A percentile compares a stretch with the other conserved stretches of the same genome.
phyloP scores from a whole-genome alignment of 2,888 invertebrate genomes.

The Thyatira batis region DNA sequence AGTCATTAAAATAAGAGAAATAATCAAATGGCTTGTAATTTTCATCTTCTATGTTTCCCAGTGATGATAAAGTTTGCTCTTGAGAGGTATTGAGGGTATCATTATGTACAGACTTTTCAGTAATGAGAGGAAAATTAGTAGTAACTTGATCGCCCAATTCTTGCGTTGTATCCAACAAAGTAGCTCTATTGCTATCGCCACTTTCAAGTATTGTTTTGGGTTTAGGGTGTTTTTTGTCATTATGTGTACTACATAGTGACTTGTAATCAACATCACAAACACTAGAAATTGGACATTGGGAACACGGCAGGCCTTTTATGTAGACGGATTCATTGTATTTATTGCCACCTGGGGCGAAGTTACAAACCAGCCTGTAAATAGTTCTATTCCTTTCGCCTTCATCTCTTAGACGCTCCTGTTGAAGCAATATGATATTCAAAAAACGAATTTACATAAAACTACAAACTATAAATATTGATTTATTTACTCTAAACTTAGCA shows the following conservation, averaged over 20 bases:
- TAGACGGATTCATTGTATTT: slow-evolving; percentile 51
- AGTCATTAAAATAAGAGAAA: slow-evolving; percentile 54
- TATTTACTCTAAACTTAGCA: slow-evolving; percentile 63
- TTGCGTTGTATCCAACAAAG: neutral
- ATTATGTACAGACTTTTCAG: neutral
- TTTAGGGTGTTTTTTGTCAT: neutral
- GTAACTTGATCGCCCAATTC: neutral
- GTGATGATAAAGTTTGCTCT: neutral
- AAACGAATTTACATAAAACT: neutral
- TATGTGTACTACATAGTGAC: slow-evolving; percentile 56
- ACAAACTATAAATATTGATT: no score
- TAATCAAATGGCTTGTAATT: slow-evolving; percentile 53
- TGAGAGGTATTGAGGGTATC: neutral
- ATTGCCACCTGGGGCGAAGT: slow-evolving; percentile 69
- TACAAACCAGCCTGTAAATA: slow-evolving; percentile 68
- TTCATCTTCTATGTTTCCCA: slow-evolving; percentile 18
- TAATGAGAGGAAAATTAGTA: neutral
- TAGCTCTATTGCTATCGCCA: neutral
- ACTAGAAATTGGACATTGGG: slow-evolving; percentile 46
- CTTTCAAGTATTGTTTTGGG: slow-evolving; percentile 2
- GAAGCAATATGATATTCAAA: slow-evolving; percentile 11
- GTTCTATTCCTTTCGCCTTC: slow-evolving; percentile 42
- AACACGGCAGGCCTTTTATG: slow-evolving; percentile 53
- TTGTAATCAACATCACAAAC: slow-evolving; percentile 48
- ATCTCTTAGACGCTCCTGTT: slow-evolving; percentile 44